Base-by-base conservation (phyloP, 2,888 invertebrate species). In the Sinhomidia bicolor region DNA sequence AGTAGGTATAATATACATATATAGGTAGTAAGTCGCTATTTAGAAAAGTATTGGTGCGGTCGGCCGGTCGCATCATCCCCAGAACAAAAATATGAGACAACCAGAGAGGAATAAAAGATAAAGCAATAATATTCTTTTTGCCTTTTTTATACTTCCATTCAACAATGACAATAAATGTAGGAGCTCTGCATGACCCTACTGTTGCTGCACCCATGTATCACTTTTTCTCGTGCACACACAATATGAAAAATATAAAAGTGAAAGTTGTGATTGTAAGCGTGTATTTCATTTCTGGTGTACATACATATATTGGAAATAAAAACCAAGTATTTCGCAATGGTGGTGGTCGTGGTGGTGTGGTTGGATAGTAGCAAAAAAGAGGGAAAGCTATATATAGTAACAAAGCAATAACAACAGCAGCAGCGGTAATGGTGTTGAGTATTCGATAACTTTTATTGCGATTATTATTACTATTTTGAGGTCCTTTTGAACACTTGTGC, bases 371-470 rank as follows among this genome's bases (percentile, higher is more conserved):
- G 36, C 23, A 62, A 62, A 7, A 10, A 26, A 20, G 36, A 20
- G 14, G 32, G 68, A 57, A 57, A 57, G 57, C 20, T 36, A n/a
- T n/a, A n/a, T 36, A 36, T 36, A 36, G 36, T 36, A 36, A 36
- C 36, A 36, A 41, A 51, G 54, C n/a, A 29, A 47, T 23, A 5
- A 74, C 41, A 32, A 29, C 12, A 20, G 17, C n/a, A 62, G 23
- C 23, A 29, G 62, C 6, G 78, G 47, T 29, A 20, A 20, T 60
- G 62, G 51, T 41, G 81, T 68, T 82, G 68, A 82, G 51, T 82
- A 26, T 60, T 76, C 47, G 84, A 84, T 76, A 84, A 84, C 60
- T 60, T 84, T 84, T 74, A 84, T 84, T 84, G 84, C 84, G 60
- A 68, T 82, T 82, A 65, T 68, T 82, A 51, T 76, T 76, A 20